Evolutionary conservation across 2,888 invertebrate genomes (phyloP).

Genomic region (Hermodice carunculata): DNA sequence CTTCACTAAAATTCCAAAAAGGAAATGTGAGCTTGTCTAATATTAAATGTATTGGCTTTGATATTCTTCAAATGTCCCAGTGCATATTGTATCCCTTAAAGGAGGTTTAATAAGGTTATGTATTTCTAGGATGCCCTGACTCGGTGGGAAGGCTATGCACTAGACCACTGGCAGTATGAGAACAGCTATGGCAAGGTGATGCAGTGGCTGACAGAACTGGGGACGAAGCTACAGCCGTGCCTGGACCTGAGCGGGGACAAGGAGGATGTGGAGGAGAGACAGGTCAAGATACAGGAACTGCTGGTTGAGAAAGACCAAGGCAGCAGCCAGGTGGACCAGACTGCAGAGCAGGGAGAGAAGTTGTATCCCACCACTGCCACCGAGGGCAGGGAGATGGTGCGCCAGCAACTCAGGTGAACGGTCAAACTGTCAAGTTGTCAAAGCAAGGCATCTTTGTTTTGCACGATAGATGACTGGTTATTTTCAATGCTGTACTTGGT

Average conservation of each 20-base stretch:
- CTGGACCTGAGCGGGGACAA: slow-evolving; percentile 81
- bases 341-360: slow-evolving; percentile 87
- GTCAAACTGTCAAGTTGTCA: no score
- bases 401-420: slow-evolving; percentile 74
- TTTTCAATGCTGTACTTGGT: not conserved
- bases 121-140: slow-evolving; percentile 86
- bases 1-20: no score
- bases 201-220: slow-evolving; percentile 81
- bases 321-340: slow-evolving; percentile 81
- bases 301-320: slow-evolving; percentile 86
- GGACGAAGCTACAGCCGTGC: slow-evolving; percentile 62
- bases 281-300: slow-evolving; percentile 62
- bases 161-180: slow-evolving; percentile 87
- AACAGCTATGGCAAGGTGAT: slow-evolving; percentile 78
- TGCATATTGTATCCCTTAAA: no score
- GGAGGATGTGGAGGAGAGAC: slow-evolving; percentile 75
- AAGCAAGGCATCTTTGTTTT: not conserved
- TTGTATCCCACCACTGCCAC: slow-evolving; percentile 92
- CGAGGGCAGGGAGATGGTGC: slow-evolving; percentile 88
- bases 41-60: no score
- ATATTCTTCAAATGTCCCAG: no score
- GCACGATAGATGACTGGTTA: not conserved
- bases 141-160: slow-evolving; percentile 85
- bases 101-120: no score
- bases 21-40: no score